These are phyloP conservation scores for Cyphomyrmex costatus DNA, from an alignment of 1,140 invertebrate genomes.

Conservation along the genomic window DNA sequence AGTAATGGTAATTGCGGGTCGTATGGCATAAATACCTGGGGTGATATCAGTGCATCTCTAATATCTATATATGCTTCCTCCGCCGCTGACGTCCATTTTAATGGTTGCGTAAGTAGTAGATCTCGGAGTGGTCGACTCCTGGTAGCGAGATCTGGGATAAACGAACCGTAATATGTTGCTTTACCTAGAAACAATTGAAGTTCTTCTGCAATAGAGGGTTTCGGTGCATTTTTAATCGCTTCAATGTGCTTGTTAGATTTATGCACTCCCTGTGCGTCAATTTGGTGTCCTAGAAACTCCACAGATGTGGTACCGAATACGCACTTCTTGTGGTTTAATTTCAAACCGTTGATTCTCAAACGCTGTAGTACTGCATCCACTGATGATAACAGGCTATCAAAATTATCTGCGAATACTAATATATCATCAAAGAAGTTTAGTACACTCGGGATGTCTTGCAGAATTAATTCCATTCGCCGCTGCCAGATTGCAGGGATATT, in stretches of 20 bases:
- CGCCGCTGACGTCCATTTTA: slow-evolving; percentile 76
- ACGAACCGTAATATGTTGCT: not conserved
- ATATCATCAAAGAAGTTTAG: no score
- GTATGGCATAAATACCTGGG: slow-evolving; percentile 80
- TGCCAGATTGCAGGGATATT: no score
- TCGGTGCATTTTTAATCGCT: not conserved
- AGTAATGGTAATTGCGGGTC: slow-evolving; percentile 85
- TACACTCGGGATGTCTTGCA: no score
- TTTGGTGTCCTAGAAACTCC: not conserved
- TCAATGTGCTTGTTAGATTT: slow-evolving; percentile 30
- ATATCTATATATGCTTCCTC: slow-evolving; percentile 85
- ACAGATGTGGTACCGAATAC: not conserved
- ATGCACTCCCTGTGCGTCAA: not conserved
- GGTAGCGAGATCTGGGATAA: slow-evolving; percentile 6
- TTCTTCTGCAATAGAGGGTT: not conserved
- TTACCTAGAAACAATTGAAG: not conserved
- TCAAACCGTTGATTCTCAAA: not conserved
- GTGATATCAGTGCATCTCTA: slow-evolving; percentile 83
- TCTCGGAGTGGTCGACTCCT: slow-evolving; percentile 25
- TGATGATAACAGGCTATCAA: no score
- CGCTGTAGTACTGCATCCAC: not conserved
- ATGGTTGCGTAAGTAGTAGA: slow-evolving; percentile 68
- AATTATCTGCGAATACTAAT: no score
- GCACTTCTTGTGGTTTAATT: not conserved
- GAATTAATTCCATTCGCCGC: no score